These are phyloP conservation scores for Harpagifer antarcticus DNA, from an alignment of 2,797 vertebrate genomes.

Conservation along the genomic window DNA sequence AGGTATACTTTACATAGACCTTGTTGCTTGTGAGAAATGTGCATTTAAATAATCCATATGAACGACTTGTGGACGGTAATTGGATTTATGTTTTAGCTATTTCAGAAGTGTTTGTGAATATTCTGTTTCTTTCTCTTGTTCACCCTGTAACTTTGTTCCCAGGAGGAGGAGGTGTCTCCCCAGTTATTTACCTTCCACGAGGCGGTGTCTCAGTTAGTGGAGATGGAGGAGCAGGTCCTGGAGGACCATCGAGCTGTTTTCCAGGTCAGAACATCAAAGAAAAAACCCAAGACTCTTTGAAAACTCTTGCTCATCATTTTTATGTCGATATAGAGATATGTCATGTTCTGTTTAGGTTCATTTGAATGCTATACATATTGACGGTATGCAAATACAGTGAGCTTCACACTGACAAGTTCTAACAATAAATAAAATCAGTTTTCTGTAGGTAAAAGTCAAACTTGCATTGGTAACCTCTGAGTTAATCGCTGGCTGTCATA, in stretches of 20 bases:
- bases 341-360: not conserved
- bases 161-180: conserved; percentile 98
- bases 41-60: not conserved
- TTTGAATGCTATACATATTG: not conserved
- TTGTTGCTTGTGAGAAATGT: not conserved
- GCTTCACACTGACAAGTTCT: not conserved
- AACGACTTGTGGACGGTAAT: not conserved
- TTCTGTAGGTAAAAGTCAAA: not conserved
- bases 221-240: conserved; percentile 98
- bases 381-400: not conserved
- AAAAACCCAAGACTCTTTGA: not conserved
- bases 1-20: accelerated
- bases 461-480: not conserved
- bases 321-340: not conserved
- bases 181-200: conserved; percentile 98
- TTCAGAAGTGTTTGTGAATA: not conserved
- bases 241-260: conserved; percentile 97
- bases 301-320: not conserved
- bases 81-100: not conserved
- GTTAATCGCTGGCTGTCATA: not conserved
- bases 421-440: not conserved
- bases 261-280: conserved; percentile 86
- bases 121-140: not conserved
- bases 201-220: conserved; percentile 97
- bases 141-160: conserved; percentile 23